Conservation (phyloP, 2,113 vertebrate species). For the Hystrix cristata region DNA sequence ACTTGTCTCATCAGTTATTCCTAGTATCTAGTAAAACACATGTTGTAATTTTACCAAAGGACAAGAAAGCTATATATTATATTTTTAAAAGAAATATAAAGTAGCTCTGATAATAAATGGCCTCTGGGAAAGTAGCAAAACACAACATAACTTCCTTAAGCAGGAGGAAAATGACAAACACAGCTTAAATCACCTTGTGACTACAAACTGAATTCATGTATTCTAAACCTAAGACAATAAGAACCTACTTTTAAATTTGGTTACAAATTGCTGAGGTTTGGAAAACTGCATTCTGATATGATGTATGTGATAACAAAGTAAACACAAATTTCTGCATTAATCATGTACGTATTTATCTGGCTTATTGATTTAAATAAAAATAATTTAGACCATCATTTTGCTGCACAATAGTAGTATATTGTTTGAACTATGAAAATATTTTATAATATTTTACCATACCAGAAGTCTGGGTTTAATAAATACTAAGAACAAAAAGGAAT, state of each 20-base stretch:
- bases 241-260: slow-evolving; percentile 8
- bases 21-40: neutral
- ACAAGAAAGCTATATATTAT: neutral
- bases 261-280: slow-evolving; percentile 9
- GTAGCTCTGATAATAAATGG: slow-evolving; percentile 31
- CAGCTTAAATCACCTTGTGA: slow-evolving; percentile 3
- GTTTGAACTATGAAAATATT: neutral
- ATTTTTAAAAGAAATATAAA: slow-evolving; percentile 22
- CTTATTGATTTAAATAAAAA: neutral
- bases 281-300: neutral
- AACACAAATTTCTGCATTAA: neutral
- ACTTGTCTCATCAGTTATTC: neutral
- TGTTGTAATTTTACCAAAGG: neutral
- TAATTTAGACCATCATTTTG: neutral
- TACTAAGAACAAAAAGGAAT: neutral
- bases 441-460: slow-evolving; percentile 1
- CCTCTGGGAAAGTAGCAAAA: slow-evolving; percentile 11
- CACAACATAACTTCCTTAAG: slow-evolving; percentile 39
- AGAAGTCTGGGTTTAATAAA: neutral
- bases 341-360: neutral
- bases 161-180: slow-evolving; percentile 31
- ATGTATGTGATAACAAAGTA: neutral
- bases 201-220: slow-evolving; percentile 44
- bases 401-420: neutral
- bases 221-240: slow-evolving; percentile 34